Evolutionary conservation across 2,113 vertebrate genomes (phyloP), one percentile per base, ranked within the genome.

Genomic region (Catagonus wagneri): DNA sequence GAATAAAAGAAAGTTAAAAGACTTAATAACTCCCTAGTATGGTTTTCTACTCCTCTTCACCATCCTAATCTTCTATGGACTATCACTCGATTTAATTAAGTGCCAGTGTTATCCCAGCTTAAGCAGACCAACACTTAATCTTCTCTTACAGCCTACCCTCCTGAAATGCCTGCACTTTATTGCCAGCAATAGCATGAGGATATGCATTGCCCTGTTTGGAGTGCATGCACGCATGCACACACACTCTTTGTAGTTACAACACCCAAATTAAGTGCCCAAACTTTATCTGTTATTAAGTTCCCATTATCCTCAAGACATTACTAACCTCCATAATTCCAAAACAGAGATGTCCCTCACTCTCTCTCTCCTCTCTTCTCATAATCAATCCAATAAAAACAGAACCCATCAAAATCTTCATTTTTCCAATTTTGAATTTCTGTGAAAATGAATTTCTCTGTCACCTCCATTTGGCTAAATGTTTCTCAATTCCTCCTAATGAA

Each of bases 211-310:
- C 44, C 68, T 56, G 11, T 32, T 71, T 90, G 66, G 69, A 84
- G 7, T 1, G 0, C 0, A 1, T 17, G 1, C 10, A 0, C 71
- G 7, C 19, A 22, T 11, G 7, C 1, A 7, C 13, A 15, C 12
- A 44, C 14, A 74, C 13, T 8, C 20, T 69, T 69, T 50, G 52
- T 83, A 90, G 39, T 69, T 90, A 32, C 54, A 83, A 69, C 39
- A 61, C 3, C 52, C 29, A 65, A 83, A 84, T 69, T 84, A 17
- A 69, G 25, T 19, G 14, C 34, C 25, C 25, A 69, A 69, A 78
- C 58, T 39, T 34, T 34, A 60, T 65, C 54, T 90, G 23, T 76
- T 50, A 60, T n/a, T 63, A 79, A 71, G 20, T 39, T 61, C 20
- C 61, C 25, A 12, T 3, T 71, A 79, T 29, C 9, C 12, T 78